Conservation (phyloP, 2,113 vertebrate genomes). For the Butorides virescens region DNA sequence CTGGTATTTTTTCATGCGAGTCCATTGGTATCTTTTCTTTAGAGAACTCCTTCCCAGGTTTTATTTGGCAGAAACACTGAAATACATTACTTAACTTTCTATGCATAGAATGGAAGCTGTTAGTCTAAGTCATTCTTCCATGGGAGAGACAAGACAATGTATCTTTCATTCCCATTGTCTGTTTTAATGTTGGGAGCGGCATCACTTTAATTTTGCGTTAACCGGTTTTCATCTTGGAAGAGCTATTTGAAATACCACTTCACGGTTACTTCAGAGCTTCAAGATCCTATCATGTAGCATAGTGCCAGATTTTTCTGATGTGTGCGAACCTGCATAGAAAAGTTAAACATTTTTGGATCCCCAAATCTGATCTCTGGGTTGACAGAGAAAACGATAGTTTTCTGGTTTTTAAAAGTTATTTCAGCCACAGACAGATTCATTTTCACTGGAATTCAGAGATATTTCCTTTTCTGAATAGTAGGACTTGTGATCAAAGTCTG, state of each 20-base stretch:
- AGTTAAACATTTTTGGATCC: slow-evolving; percentile 50
- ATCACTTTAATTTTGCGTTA: slow-evolving; percentile 51
- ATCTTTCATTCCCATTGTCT: slow-evolving; percentile 10
- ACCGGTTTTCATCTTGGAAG: slow-evolving; percentile 40
- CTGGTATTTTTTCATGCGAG: not conserved
- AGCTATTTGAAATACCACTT: slow-evolving; percentile 59
- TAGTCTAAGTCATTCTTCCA: slow-evolving; percentile 32
- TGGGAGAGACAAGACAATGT: not conserved
- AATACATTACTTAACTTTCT: slow-evolving; percentile 25
- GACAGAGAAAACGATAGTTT: slow-evolving; percentile 27
- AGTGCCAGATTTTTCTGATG: slow-evolving; percentile 35
- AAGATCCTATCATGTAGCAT: slow-evolving; percentile 8
- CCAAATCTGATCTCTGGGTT: slow-evolving; percentile 17
- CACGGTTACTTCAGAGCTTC: slow-evolving; percentile 37
- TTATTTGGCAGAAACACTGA: slow-evolving; percentile 33
- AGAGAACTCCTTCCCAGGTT: slow-evolving; percentile 34
- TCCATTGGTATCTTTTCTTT: slow-evolving; percentile 17
- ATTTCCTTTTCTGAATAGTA: slow-evolving; percentile 42
- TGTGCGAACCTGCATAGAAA: slow-evolving; percentile 4
- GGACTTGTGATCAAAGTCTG: not conserved
- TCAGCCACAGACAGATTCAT: slow-evolving; percentile 33
- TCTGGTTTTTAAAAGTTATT: slow-evolving; percentile 46
- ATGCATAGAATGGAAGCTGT: not conserved
- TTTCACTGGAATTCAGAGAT: slow-evolving; percentile 44
- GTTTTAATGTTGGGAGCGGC: slow-evolving; percentile 22